A percentile compares a stretch with the other conserved stretches of the same genome.
phyloP scores from a whole-genome alignment of 2,797 vertebrate species.

The Helostoma temminkii region DNA sequence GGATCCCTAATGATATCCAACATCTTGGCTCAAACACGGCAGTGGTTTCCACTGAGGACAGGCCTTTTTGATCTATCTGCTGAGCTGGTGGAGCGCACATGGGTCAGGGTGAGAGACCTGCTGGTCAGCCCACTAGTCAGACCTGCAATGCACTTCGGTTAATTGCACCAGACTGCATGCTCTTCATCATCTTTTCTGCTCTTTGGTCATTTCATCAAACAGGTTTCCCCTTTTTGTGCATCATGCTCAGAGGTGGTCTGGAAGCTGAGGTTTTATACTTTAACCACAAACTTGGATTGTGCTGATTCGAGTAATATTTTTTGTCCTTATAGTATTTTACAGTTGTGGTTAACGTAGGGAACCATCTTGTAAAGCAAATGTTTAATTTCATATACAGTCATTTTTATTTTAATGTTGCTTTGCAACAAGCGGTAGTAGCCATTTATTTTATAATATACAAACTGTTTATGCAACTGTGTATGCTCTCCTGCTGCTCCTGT shows the following conservation, averaged over 20 bases:
- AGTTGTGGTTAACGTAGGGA: too few species aligned
- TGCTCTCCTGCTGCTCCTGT: conserved; percentile 1
- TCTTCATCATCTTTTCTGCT: conserved; percentile 50
- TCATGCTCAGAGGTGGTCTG: conserved; percentile 65
- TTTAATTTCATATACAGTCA: too few species aligned
- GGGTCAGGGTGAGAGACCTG: conserved; percentile 84
- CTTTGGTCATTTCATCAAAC: conserved; percentile 53
- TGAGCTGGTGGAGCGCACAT: conserved; percentile 74
- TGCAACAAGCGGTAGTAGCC: too few species aligned
- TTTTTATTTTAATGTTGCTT: too few species aligned
- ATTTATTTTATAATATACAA: not conserved
- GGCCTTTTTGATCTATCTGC: conserved; percentile 82
- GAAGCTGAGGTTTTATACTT: conserved; percentile 45
- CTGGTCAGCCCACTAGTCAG: conserved; percentile 68
- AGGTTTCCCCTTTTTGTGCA: conserved; percentile 23
- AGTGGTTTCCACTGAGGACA: conserved; percentile 71
- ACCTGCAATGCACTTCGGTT: conserved; percentile 62
- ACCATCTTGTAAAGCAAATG: too few species aligned
- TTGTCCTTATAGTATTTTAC: conserved; percentile 40
- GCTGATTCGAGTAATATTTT: conserved; percentile 41
- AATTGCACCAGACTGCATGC: conserved; percentile 71
- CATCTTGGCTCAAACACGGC: conserved; percentile 65
- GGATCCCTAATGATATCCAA: conserved; percentile 79
- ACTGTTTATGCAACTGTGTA: conserved; percentile 6
- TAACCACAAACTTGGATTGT: conserved; percentile 61